These are phyloP conservation scores for Laticauda laticaudata DNA, from an alignment of 2,113 vertebrate species.

Conservation along the genomic window DNA sequence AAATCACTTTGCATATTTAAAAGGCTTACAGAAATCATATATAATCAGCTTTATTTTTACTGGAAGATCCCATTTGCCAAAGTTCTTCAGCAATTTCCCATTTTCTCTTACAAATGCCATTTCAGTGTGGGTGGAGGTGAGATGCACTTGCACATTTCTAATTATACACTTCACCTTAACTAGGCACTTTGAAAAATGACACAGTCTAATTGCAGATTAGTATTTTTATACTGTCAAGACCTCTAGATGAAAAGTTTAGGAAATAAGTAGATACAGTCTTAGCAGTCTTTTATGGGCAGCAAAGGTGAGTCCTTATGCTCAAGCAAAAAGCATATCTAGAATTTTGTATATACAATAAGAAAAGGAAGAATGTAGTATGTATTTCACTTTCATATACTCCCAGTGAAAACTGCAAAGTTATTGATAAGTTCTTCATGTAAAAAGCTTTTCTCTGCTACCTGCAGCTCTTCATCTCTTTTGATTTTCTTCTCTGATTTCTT, in stretches of 20 bases:
- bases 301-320: conserved; percentile 18
- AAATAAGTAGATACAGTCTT: conserved; percentile 25
- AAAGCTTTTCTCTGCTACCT: neutral
- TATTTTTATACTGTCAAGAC: conserved; percentile 43
- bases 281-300: neutral
- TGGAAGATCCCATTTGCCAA: conserved; percentile 13
- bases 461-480: neutral
- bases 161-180: conserved; percentile 55
- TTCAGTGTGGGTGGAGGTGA: conserved; percentile 22
- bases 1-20: neutral
- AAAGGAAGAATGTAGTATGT: neutral
- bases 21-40: neutral
- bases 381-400: neutral
- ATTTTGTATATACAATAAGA: neutral
- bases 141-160: conserved; percentile 52
- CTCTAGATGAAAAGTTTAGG: conserved; percentile 32
- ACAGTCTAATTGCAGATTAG: conserved; percentile 51
- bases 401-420: neutral
- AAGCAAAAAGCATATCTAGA: neutral
- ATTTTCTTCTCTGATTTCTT: neutral
- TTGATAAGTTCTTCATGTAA: neutral
- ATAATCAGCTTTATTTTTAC: conserved; percentile 25
- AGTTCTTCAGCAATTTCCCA: neutral
- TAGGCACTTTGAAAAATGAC: conserved; percentile 51
- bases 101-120: conserved; percentile 26